Evolutionary conservation across 2,113 vertebrate genomes (phyloP).

Genomic region (Gymnobelideus leadbeateri): DNA sequence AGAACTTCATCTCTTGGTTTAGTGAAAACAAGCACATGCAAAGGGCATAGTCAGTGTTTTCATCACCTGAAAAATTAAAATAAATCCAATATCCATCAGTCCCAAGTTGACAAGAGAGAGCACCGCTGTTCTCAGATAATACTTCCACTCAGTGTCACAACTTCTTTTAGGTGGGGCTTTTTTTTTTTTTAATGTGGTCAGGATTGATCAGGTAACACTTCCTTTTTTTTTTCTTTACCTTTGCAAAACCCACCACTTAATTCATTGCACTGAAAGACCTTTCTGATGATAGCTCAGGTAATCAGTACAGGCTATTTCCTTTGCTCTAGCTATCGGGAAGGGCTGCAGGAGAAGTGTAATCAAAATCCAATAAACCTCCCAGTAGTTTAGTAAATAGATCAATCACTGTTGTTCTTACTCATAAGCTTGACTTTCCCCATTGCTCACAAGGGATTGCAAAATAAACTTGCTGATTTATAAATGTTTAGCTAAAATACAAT

Average conservation of each 20-base stretch:
- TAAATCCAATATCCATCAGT: background rate
- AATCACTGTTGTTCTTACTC: slow-evolving; percentile 66
- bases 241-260: slow-evolving; percentile 13
- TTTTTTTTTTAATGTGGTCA: background rate
- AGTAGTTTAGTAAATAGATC: slow-evolving; percentile 68
- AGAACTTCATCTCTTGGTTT: background rate
- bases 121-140: background rate
- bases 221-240: slow-evolving; percentile 15
- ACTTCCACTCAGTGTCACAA: background rate
- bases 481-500: slow-evolving; percentile 54
- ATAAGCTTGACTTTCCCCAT: slow-evolving; percentile 33
- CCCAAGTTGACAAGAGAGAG: background rate
- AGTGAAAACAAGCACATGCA: background rate
- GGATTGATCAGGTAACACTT: background rate
- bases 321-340: slow-evolving; percentile 47
- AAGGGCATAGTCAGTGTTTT: background rate
- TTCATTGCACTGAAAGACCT: background rate
- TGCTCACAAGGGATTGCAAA: slow-evolving; percentile 41
- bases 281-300: slow-evolving; percentile 9
- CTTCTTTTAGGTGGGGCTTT: background rate
- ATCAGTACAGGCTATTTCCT: slow-evolving; percentile 25
- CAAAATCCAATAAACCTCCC: slow-evolving; percentile 69
- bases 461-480: slow-evolving; percentile 61
- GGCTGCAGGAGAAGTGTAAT: slow-evolving; percentile 65
- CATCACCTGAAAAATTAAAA: background rate